Percentiles rank a stretch among this genome's conserved stretches.
phyloP scores from a whole-genome alignment of 2,797 vertebrate species.

The Acanthopagrus latus region DNA sequence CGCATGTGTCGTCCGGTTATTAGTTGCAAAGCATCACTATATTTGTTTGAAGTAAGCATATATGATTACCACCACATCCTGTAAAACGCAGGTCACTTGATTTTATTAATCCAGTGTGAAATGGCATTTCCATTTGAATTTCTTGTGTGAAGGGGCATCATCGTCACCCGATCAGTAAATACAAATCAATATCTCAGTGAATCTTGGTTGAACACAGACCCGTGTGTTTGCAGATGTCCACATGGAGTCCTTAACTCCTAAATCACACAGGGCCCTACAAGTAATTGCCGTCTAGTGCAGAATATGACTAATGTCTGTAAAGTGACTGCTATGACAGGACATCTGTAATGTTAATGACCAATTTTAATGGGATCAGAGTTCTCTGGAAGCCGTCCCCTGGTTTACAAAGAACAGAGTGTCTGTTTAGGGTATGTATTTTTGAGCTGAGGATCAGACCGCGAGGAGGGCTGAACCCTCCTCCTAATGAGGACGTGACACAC shows the following conservation, averaged over 20 bases:
- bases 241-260: constrained; percentile 1
- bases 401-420: constrained; percentile 20
- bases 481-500: too few relatives aligned
- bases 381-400: constrained; percentile 26
- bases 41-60: background rate
- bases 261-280: constrained; percentile 20
- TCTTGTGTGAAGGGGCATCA: background rate
- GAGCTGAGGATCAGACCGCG: background rate
- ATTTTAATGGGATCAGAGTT: constrained; percentile 61
- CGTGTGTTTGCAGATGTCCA: background rate
- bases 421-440: background rate
- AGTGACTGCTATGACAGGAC: constrained; percentile 50
- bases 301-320: constrained; percentile 57
- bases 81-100: background rate
- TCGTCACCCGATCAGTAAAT: constrained; percentile 19
- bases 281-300: constrained; percentile 15
- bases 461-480: too few relatives aligned
- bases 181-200: background rate
- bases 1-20: constrained; percentile 10
- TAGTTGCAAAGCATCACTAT: background rate
- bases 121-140: background rate
- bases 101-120: background rate
- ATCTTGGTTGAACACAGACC: background rate
- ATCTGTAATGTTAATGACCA: constrained; percentile 71
- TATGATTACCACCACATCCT: background rate